A percentile compares a stretch with the other conserved stretches of the same genome.
These are phyloP conservation scores for Pachydiplax longipennis DNA, from an alignment of 2,888 invertebrate genomes.

Conservation along the genomic window DNA sequence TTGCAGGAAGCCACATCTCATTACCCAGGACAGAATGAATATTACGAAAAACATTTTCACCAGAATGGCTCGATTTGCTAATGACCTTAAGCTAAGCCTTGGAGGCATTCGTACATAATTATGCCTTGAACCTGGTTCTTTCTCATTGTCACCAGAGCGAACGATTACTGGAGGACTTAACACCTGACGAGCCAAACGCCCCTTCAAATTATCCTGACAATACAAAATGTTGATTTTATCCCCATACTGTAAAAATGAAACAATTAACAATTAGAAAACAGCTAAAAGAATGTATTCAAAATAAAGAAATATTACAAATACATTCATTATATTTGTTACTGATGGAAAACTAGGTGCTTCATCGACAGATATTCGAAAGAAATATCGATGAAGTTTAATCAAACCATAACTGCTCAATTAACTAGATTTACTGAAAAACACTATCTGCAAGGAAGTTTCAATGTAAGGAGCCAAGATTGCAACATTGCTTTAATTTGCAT, in stretches of 20 bases:
- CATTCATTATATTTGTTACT: neutral
- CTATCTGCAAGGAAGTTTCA: too few relatives aligned
- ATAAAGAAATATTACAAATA: neutral
- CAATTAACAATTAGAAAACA: neutral
- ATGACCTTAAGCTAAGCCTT: constrained; percentile 70
- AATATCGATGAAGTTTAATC: too few relatives aligned
- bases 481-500: too few relatives aligned
- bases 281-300: neutral
- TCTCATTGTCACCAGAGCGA: constrained; percentile 67
- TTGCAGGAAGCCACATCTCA: constrained; percentile 64
- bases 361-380: too few relatives aligned
- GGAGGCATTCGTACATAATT: constrained; percentile 68
- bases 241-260: constrained; percentile 69
- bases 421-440: too few relatives aligned
- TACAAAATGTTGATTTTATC: constrained; percentile 71
- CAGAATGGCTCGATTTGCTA: constrained; percentile 71
- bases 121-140: constrained; percentile 65
- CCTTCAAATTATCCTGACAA: constrained; percentile 69
- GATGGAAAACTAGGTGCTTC: neutral
- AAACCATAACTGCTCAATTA: too few relatives aligned
- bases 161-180: constrained; percentile 70
- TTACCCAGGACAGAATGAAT: constrained; percentile 62
- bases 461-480: too few relatives aligned
- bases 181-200: constrained; percentile 70
- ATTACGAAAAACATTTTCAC: constrained; percentile 64